Conservation (phyloP, 2,113 vertebrate genomes). For the Numenius arquata region DNA sequence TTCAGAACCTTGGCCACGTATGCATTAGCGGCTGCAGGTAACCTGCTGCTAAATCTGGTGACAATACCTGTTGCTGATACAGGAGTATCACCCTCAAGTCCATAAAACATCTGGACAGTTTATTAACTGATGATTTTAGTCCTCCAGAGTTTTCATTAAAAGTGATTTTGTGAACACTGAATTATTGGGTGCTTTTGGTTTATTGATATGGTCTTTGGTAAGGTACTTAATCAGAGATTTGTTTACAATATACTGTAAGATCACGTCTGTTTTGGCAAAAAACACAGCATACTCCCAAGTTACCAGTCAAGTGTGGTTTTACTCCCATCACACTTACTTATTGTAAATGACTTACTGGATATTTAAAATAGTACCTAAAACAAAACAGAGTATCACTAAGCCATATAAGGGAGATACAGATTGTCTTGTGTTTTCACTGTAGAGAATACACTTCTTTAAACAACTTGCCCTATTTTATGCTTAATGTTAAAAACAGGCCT, state of each 20-base stretch:
- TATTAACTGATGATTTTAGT: slow-evolving; percentile 42
- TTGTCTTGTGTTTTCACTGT: not conserved
- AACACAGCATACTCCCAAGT: not conserved
- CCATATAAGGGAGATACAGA: not conserved
- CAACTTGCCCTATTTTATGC: not conserved
- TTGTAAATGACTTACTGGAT: not conserved
- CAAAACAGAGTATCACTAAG: not conserved
- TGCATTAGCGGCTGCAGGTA: not conserved
- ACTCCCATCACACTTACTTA: not conserved
- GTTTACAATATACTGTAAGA: not conserved
- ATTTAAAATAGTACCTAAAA: not conserved
- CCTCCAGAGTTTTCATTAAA: slow-evolving; percentile 15
- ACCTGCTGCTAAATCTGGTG: slow-evolving; percentile 20
- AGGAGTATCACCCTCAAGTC: slow-evolving; percentile 28
- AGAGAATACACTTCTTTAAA: not conserved
- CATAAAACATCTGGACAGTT: not conserved
- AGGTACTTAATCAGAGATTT: not conserved
- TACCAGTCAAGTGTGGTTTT: not conserved
- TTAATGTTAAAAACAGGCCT: not conserved
- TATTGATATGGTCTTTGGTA: not conserved
- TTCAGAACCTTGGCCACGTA: not conserved
- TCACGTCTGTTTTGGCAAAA: not conserved
- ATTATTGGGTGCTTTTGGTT: slow-evolving; percentile 28
- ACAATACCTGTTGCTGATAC: slow-evolving; percentile 24
- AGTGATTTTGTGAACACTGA: not conserved